Evolutionary conservation across 2,888 invertebrate species (phyloP), one percentile per base, ranked within the genome.

Genomic region (Drosophila ustulata): DNA sequence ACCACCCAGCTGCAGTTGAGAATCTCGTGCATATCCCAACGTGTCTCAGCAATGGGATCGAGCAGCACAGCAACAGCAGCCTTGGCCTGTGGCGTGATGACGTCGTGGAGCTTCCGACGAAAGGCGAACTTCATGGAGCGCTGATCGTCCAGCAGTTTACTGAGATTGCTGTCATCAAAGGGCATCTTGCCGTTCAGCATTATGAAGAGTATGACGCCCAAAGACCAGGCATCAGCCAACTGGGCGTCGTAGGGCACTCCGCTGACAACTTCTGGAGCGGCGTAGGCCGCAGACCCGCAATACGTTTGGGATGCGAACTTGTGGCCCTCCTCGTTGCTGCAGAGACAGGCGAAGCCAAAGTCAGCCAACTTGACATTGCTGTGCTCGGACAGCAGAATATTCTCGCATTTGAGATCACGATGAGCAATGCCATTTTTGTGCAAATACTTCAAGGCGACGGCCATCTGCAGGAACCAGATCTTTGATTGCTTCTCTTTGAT

Each of bases 141-240:
- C 92, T 98, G 98, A 90, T 97, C 96, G 80, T 96, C 95, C 9
- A 98, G 93, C 83, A 98, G 93, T 90, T 96, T 96, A 69, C 95
- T 94, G 64, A 97, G 92, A 91, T 97, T 97, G n/a, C 95, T 94
- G 90, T 98, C 98, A 91, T 98, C 97, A 90, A 97, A 98, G 0
- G 98, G 98, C 98, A 98, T 98, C 26, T 96, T 96, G 1, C 96
- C 98, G 90, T 98, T 98, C 25, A 98, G 93, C 98, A 98, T 98
- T 75, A 98, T 98, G 92, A 96, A 98, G 7, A 98, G 93, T 67
- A 99, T 96, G 52, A 97, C 96, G 6, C 97, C 98, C 73, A 98
- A 93, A 6, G 98, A 97, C 98, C 98, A 98, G 37, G 98, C 96
- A 91, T 98, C 98, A 11, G 97, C 96, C 72, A 96, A 92, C 92